Base-by-base conservation (phyloP, 2,797 vertebrate species). In the Macropus fuliginosus region DNA sequence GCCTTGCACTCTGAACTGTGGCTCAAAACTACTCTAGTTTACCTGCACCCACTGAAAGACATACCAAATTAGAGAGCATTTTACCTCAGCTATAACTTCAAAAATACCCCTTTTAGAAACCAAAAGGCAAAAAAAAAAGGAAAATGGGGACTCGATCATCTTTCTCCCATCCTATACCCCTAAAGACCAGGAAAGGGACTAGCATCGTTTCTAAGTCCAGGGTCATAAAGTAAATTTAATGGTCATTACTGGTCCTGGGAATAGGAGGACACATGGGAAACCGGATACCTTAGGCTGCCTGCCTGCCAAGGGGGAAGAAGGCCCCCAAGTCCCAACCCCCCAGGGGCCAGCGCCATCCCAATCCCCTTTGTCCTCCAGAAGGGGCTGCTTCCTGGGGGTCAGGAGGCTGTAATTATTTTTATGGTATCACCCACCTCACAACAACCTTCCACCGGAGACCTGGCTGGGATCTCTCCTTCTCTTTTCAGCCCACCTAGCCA, bases 351-450 rank as follows among this genome's bases (percentile, higher is more conserved):
- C 97, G 97, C 93, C 93, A 95, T 91, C 96, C 92, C 96, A 90
- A 96, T 56, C 91, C 93, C 92, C 95, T 98, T 98, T 98, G 98
- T 98, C 96, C 94, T 93, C 57, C 94, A 96, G 91, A 91, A 95
- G 91, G 94, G 96, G 96, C 95, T 62, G 96, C 98, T 98, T 98
- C 97, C 97, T 66, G 95, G 96, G 91, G 91, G 92, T 92, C 57
- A 95, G 97, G 95, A 93, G 97, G 81, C 56, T 0, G 95, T 93
- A 89, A 91, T 90, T 90, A 55, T 95, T 97, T 98, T 98, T 97
- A 98, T 95, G 95, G 94, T 95, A 90, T 93, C 96, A 96, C 93
- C 96, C 95, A 98, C 97, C 97, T 98, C 97, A 98, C 92, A 97
- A 97, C 94, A 46, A 95, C 95, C 93, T 96, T 97, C 91, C 46